Evolutionary conservation across 2,888 invertebrate genomes (phyloP), one percentile per base, ranked within the genome.

Genomic region (Diarsia rubi): DNA sequence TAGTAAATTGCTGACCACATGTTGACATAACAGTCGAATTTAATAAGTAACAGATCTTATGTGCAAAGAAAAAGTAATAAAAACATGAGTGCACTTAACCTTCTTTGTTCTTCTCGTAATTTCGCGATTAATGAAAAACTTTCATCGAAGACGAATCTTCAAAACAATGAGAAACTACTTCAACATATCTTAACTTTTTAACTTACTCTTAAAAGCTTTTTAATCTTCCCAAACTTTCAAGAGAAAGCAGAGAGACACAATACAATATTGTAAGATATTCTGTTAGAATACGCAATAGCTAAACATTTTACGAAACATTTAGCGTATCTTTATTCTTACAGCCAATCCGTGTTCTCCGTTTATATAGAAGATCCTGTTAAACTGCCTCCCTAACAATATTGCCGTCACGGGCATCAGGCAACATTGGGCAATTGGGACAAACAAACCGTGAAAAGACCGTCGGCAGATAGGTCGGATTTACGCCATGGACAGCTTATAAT

Each of bases 401-500:
- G 64, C 52, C 65, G 49, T 69, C 67, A 69, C 57, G 67, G 73
- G 60, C 72, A 60, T 70, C 66, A 75, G 69, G 69, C 70, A 60
- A 59, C 45, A 75, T 21, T 27, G 52, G 69, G 79, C 78, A 73
- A 81, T 88, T 81, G 77, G 69, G 82, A 79, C 85, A 89, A 88
- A 88, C 88, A 90, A 86, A 80, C 81, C 84, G 82, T 86, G 87
- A 87, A 90, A 88, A 82, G 86, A 83, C 86, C 73, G 62, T 67
- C 76, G 64, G 79, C 65, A 83, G 82, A 78, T 78, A 79, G 81
- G 85, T 79, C 82, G 89, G 88, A 89, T 88, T 88, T 88, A 82
- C 86, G 84, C 79, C 86, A 83, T 87, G 89, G 90, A 87, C 89
- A 89, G 89, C 89, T 90, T 91, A 91, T 91, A 90, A 91, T 89